A percentile compares a stretch with the other conserved stretches of the same genome.
Evolutionary conservation across 1,140 invertebrate genomes (phyloP).

Genomic region (Augochlora pura): DNA sequence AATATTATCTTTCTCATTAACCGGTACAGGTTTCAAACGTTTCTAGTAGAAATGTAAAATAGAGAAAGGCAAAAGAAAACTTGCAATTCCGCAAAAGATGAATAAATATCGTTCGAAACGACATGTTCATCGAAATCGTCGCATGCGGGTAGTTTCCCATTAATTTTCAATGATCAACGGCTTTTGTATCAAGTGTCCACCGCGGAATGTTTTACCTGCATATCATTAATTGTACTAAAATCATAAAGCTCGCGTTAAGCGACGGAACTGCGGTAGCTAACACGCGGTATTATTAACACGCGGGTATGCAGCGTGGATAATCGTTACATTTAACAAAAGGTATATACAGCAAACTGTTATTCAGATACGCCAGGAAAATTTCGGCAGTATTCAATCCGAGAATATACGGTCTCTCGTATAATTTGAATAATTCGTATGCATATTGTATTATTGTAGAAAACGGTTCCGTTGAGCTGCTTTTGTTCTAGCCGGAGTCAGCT

Average conservation of each 20-base stretch:
- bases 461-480: neutral
- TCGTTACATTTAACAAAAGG: neutral
- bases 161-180: no score
- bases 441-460: constrained; percentile 10
- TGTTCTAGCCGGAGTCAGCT: neutral
- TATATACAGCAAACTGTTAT: neutral
- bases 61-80: no score
- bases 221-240: neutral
- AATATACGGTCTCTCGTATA: neutral
- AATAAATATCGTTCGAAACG: no score
- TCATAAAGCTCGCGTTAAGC: neutral
- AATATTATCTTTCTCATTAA: no score
- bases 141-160: no score
- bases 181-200: no score
- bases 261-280: neutral
- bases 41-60: no score
- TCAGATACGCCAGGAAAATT: neutral
- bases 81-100: no score
- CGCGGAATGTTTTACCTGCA: neutral
- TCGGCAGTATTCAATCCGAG: neutral
- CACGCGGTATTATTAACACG: neutral
- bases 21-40: no score
- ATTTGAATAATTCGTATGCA: constrained; percentile 20
- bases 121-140: no score
- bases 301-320: neutral